Base-by-base conservation (phyloP, 2,113 vertebrate genomes). In the Motacilla alba region DNA sequence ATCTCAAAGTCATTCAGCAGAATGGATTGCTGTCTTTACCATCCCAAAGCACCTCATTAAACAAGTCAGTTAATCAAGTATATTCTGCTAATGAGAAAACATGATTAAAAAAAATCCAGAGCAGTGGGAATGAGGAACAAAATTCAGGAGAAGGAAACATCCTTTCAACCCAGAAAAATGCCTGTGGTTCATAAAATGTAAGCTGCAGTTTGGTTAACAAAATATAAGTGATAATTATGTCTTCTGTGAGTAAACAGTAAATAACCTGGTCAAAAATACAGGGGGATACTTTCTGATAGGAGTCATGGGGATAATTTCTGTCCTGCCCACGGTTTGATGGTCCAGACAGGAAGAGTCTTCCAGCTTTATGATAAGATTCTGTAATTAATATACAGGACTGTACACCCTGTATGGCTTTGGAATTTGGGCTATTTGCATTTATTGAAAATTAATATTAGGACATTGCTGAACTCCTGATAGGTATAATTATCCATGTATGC, bases 21-120 rank as follows among this genome's bases (percentile, higher is more conserved):
- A 81, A 93, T 73, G 53, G 59, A 84, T 52, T 83, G 77, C 69
- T 83, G 41, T 68, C 90, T 89, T 80, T 83, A 83, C 37, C 68
- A 78, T 91, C 90, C 89, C 91, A 95, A 90, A 94, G 68, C 75
- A 85, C 81, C 76, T 96, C 89, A 93, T 96, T 94, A 95, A 94
- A 89, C 1, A 7, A 89, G 70, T 41, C 58, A 87, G 68, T 85
- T 93, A 87, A 96, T 93, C 79, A 92, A 68, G 52, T 74, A 90
- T 73, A 81, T 64, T 78, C 80, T 33, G 64, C 62, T 93, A 90
- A 93, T 68, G 66, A 89, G 88, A 91, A 85, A 95, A 87, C 44
- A 86, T 39, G 50, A 95, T 90, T 87, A 1, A 49, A 94, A 87
- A 35, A 93, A 88, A 53, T 95, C 82, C 83, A 94, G 66, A 90